These are phyloP conservation scores for Drosophila subsilvestris DNA, from an alignment of 2,888 invertebrate species.

Conservation along the genomic window DNA sequence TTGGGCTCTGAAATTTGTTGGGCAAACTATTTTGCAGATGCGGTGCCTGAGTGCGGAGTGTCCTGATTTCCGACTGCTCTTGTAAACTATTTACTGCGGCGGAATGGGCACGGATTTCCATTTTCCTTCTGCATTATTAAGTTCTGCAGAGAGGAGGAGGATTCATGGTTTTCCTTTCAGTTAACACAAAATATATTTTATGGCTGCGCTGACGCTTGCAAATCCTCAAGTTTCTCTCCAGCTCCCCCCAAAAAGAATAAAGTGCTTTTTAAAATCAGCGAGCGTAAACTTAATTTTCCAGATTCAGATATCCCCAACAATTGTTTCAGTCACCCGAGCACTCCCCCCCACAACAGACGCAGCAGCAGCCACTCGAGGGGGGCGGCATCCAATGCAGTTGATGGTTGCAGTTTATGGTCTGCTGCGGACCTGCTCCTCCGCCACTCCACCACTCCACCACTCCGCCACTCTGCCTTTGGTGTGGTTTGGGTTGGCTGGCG, in stretches of 20 bases:
- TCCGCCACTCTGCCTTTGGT: conserved; percentile 19
- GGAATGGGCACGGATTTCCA: conserved; percentile 24
- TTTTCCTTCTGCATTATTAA: conserved; percentile 24
- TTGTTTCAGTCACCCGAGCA: conserved; percentile 51
- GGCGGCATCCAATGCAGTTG: conserved; percentile 59
- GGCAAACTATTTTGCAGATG: conserved; percentile 12
- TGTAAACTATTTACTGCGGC: conserved; percentile 37
- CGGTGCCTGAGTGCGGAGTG: conserved; percentile 1
- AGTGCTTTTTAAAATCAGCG: conserved; percentile 65
- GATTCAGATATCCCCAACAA: conserved; percentile 60
- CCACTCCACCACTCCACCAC: not conserved
- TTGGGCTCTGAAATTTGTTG: conserved; percentile 23
- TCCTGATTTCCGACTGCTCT: conserved; percentile 10
- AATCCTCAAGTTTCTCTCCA: conserved; percentile 15
- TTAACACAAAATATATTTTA: conserved; percentile 50
- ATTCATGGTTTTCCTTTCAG: conserved; percentile 18
- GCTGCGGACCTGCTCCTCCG: conserved; percentile 40
- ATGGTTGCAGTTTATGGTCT: conserved; percentile 62
- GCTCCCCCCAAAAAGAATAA: conserved; percentile 28
- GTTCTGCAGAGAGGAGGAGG: conserved; percentile 5
- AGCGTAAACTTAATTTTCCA: conserved; percentile 72
- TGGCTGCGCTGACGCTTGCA: conserved; percentile 29
- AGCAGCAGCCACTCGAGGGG: conserved; percentile 27
- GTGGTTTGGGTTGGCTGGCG: conserved; percentile 28
- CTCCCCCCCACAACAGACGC: conserved; percentile 29